Conservation (phyloP, 2,113 vertebrate genomes). For the Xenopus laevis region DNA sequence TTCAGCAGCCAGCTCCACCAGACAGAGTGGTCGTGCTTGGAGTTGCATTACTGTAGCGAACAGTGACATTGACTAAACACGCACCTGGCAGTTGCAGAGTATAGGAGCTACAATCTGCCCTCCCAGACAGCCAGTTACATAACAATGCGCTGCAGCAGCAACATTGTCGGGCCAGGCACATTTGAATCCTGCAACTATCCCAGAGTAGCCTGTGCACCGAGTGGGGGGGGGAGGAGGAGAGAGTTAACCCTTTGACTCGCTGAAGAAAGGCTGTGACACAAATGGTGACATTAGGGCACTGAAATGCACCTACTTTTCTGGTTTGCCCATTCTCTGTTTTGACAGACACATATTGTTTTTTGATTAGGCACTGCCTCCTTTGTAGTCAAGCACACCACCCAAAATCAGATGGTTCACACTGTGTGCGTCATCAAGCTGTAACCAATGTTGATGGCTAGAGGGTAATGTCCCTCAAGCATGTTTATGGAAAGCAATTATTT, state of each 20-base stretch:
- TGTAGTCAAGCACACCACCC: slow-evolving; percentile 34
- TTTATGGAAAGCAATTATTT: slow-evolving; percentile 32
- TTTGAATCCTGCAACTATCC: slow-evolving; percentile 50
- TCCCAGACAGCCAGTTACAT: slow-evolving; percentile 62
- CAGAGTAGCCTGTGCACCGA: slow-evolving; percentile 24
- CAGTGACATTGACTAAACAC: slow-evolving; percentile 66
- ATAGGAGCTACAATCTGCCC: slow-evolving; percentile 59
- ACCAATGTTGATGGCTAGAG: slow-evolving; percentile 40
- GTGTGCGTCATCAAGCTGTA: slow-evolving; percentile 46
- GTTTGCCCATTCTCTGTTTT: slow-evolving; percentile 52
- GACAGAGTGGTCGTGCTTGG: slow-evolving; percentile 52
- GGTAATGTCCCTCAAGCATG: slow-evolving; percentile 36
- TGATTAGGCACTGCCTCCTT: slow-evolving; percentile 42
- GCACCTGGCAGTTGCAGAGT: slow-evolving; percentile 65
- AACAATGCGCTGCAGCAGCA: slow-evolving; percentile 53
- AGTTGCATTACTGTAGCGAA: slow-evolving; percentile 57
- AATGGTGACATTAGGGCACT: slow-evolving; percentile 54
- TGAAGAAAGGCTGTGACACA: slow-evolving; percentile 50
- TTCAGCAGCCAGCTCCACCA: slow-evolving; percentile 57
- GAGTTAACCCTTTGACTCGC: slow-evolving; percentile 50
- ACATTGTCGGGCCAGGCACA: slow-evolving; percentile 60
- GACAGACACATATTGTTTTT: slow-evolving; percentile 52
- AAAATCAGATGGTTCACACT: slow-evolving; percentile 44
- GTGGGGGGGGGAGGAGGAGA: slow-evolving; percentile 42
- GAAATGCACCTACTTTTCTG: slow-evolving; percentile 54